Percentiles rank a stretch among this genome's conserved stretches.
Conservation (phyloP, 2,888 invertebrate genomes). For the Pammene fasciana region DNA sequence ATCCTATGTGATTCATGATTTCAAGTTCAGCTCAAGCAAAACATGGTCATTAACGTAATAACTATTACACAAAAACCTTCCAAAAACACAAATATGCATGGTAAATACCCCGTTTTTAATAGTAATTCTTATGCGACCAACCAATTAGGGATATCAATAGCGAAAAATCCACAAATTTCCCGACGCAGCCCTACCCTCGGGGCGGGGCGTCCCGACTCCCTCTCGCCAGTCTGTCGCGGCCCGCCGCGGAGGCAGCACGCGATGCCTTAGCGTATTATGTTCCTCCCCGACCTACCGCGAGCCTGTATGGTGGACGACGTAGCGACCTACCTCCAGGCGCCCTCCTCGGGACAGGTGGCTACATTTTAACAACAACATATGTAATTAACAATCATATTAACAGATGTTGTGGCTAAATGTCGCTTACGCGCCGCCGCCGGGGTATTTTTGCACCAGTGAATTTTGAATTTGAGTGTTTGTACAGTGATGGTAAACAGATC, state of each 20-base stretch:
- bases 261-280: constrained; percentile 87
- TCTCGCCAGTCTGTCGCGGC: constrained; percentile 79
- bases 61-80: too few species aligned
- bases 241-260: constrained; percentile 80
- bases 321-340: constrained; percentile 96
- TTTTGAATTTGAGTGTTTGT: constrained; percentile 31
- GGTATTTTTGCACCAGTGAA: constrained; percentile 66
- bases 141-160: constrained; percentile 34
- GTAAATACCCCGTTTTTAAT: too few species aligned
- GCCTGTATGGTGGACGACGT: constrained; percentile 99
- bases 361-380: constrained; percentile 82
- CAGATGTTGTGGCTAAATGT: constrained; percentile 83
- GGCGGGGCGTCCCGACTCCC: constrained; percentile 53
- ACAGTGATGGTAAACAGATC: constrained; percentile 72
- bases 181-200: constrained; percentile 53
- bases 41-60: too few species aligned
- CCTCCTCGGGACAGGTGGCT: constrained; percentile 96
- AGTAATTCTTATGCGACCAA: not conserved
- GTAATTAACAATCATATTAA: constrained; percentile 84
- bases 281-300: constrained; percentile 96
- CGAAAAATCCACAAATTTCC: constrained; percentile 56
- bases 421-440: constrained; percentile 81
- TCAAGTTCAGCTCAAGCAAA: too few species aligned
- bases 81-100: too few species aligned
- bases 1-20: too few species aligned